A percentile compares a stretch with the other conserved stretches of the same genome.
Evolutionary conservation across 2,797 vertebrate species (phyloP).

Genomic region (Anniella stebbinsi): DNA sequence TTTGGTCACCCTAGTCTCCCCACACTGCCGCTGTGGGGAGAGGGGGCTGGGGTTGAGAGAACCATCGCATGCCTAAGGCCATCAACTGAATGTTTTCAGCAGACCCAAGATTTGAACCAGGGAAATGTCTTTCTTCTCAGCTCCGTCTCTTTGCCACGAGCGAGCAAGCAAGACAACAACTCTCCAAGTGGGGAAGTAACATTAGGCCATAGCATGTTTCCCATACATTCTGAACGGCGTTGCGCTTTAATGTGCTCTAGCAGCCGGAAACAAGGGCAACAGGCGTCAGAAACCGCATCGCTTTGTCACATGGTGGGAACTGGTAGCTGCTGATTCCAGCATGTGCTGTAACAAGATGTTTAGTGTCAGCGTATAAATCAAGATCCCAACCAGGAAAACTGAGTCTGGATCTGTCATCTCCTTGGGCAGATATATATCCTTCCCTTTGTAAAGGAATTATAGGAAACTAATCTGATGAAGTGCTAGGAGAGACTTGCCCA

Average conservation of each 20-base stretch:
- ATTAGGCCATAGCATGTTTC: conserved; percentile 18
- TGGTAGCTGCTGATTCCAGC: conserved; percentile 33
- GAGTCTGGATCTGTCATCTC: conserved; percentile 30
- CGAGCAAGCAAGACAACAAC: background rate
- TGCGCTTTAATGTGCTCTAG: conserved; percentile 12
- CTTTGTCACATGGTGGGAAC: conserved; percentile 32
- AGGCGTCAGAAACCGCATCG: conserved; percentile 36
- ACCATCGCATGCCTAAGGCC: background rate
- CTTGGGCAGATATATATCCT: background rate
- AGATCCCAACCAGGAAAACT: conserved; percentile 39
- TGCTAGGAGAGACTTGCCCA: background rate
- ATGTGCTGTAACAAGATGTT: conserved; percentile 32
- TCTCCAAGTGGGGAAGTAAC: conserved; percentile 19
- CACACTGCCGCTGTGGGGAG: background rate
- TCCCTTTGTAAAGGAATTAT: conserved; percentile 36
- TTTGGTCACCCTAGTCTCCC: too few species aligned
- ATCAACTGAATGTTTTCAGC: background rate
- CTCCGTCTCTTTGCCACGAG: background rate
- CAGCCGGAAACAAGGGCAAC: conserved; percentile 37
- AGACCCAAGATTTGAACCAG: background rate
- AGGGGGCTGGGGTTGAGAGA: background rate
- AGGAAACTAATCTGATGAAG: background rate
- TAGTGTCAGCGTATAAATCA: conserved; percentile 29
- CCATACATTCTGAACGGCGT: conserved; percentile 22
- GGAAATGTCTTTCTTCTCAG: background rate